These are phyloP conservation scores for Emmelina monodactyla DNA, from an alignment of 2,888 invertebrate genomes.

Conservation along the genomic window DNA sequence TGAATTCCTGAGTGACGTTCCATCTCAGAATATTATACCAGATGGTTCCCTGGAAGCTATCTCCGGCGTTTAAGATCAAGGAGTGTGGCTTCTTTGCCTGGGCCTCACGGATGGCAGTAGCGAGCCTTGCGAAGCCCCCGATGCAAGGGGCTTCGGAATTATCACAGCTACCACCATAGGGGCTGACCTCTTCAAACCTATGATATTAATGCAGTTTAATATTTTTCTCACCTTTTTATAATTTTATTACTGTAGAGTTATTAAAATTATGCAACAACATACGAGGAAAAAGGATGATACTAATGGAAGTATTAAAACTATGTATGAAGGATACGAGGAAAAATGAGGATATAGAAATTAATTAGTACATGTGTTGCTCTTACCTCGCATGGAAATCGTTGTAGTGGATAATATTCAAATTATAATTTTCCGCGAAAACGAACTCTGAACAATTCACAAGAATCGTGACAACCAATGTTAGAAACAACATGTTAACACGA, in stretches of 20 bases:
- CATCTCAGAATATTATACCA: conserved; percentile 80
- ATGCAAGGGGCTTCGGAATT: conserved; percentile 60
- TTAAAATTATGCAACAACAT: no score
- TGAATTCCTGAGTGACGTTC: conserved; percentile 78
- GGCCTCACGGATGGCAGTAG: conserved; percentile 58
- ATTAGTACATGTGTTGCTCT: no score
- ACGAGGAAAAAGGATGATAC: not conserved
- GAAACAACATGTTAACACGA: no score
- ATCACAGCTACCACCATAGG: conserved; percentile 62
- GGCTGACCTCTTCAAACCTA: conserved; percentile 71
- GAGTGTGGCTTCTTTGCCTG: conserved; percentile 64
- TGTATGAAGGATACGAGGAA: not conserved
- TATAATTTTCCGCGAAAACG: conserved; percentile 26
- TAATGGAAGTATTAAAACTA: not conserved
- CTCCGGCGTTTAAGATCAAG: conserved; percentile 71
- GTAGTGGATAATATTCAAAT: conserved; percentile 48
- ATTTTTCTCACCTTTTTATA: not conserved
- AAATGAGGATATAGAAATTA: no score
- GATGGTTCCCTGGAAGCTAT: conserved; percentile 74
- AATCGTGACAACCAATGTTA: no score
- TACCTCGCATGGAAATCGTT: conserved; percentile 57
- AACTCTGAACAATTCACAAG: no score
- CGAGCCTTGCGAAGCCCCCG: conserved; percentile 75
- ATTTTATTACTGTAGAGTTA: no score
- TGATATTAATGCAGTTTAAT: not conserved